Base-by-base conservation (phyloP, 2,888 invertebrate species). In the Leptinotarsa peninsularis region DNA sequence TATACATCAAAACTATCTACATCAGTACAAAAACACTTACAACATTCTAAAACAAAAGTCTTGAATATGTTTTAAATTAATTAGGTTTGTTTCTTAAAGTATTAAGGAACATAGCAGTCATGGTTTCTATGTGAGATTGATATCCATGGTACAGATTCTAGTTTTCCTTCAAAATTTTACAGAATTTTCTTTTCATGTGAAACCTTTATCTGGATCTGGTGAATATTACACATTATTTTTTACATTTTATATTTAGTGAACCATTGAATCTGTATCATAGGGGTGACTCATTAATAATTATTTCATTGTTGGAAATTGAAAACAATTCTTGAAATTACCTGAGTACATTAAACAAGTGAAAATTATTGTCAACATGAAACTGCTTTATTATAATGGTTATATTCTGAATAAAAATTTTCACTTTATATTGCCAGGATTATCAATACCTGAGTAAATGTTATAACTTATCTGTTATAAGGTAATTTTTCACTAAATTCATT, bases 101-200 rank as follows among this genome's bases (percentile, higher is more conserved):
- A 72, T 72, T 73, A 78, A 81, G 81, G 79, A 81, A 81, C 81
- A 72, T 76, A 79, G 76, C 79, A 80, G 81, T 81, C 81, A 80
- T 81, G 81, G 81, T 79, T 77, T 73, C 76, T 76, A 72, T 67
- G 71, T 73, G 80, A 80, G 80, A 78, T 78, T 78, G 66, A 75
- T 72, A 73, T 74, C 52, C 66, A 67, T 71, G 73, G 68, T 76
- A 66, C 49, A 69, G 68, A 67, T 60, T 60, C n/a, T 60, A 1
- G 21, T 74, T 73, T 69, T 5, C 67, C 54, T 56, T 49, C n/a
- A 63, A 21, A 50, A 70, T 56, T 10, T 67, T 67, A 43, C 43
- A 10, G 10, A 43, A 43, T 43, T 43, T 43, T 10, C 10, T 43
- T 3, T 43, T 43, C 43, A 43, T 43, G 43, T 43, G 3, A 43